Base-by-base conservation (phyloP, 2,888 invertebrate genomes). In the Malthinus seriepunctatus region DNA sequence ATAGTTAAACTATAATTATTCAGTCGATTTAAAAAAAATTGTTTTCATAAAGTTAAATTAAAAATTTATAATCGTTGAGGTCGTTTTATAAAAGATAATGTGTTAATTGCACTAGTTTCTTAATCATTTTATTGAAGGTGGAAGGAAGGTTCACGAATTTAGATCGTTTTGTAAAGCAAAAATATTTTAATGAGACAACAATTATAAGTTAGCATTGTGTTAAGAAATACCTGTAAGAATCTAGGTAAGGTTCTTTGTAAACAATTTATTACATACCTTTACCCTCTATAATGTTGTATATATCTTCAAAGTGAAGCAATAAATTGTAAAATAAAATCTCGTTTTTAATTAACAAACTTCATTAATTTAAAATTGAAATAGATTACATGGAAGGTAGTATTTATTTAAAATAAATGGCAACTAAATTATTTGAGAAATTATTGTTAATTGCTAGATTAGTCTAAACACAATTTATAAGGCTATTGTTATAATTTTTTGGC, bases 121-220 rank as follows among this genome's bases (percentile, higher is more conserved):
- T 53, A 58, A 53, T 53, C 52, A 49, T 31, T 34, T 32, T 23
- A 23, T 49, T 33, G 58, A 60, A 60, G 48, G 51, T 55, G 55
- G 54, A 55, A 55, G 55, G 54, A 55, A 55, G 55, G 51, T 60
- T 55, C 55, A 60, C 55, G 55, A 55, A 60, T 55, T 55, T 50
- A 55, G 60, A 60, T 60, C 60, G 54, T 42, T 60, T n/a, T 60
- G 55, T 60, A 38, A 47, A 32, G 55, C 51, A 49, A 53, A 46
- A 54, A 38, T 42, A 32, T 33, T 55, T 47, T 60, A 60, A 60
- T 60, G 55, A 60, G 47, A 51, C 51, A 32, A 47, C 54, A 60
- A 60, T 60, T 60, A 60, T 58, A 52, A 52, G 51, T 42, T 15
- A 42, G 39, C 33, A 58, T 58, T 58, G 58, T 58, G 53, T 58